Percentiles rank a stretch among this genome's conserved stretches.
phyloP scores from a whole-genome alignment of 2,113 vertebrate species.

The Arizona elegans region DNA sequence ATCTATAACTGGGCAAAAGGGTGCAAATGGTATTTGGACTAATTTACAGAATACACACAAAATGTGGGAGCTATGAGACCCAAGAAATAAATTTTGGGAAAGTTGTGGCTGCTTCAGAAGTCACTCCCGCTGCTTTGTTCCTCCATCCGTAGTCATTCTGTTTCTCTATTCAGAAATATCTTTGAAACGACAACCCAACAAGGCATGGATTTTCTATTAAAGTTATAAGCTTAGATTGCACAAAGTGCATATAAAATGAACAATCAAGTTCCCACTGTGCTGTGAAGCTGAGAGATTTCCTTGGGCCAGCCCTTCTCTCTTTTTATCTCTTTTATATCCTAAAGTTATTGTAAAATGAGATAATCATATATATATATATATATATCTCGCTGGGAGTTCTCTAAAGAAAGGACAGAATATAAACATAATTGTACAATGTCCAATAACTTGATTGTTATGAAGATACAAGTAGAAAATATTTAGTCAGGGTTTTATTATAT shows the following conservation, averaged over 20 bases:
- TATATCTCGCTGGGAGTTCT: neutral
- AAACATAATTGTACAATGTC: neutral
- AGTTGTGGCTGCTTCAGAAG: neutral
- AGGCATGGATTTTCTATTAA: neutral
- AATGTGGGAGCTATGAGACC: neutral
- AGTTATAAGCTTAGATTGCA: neutral
- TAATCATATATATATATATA: neutral
- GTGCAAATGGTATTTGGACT: neutral
- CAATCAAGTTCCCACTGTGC: neutral
- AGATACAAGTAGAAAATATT: neutral
- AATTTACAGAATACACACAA: neutral
- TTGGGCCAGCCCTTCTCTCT: neutral
- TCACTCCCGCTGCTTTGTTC: neutral
- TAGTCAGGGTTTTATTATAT: neutral
- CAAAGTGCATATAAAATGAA: neutral
- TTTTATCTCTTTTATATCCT: neutral
- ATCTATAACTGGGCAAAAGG: neutral
- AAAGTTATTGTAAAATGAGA: neutral
- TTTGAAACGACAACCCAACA: neutral
- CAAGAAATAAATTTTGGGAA: neutral
- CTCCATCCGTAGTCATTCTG: neutral
- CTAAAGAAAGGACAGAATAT: neutral
- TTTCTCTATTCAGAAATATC: neutral
- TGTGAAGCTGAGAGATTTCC: neutral
- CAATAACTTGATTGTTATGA: neutral